A percentile compares a stretch with the other conserved stretches of the same genome.
Evolutionary conservation across 2,113 vertebrate species (phyloP).

Genomic region (Mastomys natalensis): DNA sequence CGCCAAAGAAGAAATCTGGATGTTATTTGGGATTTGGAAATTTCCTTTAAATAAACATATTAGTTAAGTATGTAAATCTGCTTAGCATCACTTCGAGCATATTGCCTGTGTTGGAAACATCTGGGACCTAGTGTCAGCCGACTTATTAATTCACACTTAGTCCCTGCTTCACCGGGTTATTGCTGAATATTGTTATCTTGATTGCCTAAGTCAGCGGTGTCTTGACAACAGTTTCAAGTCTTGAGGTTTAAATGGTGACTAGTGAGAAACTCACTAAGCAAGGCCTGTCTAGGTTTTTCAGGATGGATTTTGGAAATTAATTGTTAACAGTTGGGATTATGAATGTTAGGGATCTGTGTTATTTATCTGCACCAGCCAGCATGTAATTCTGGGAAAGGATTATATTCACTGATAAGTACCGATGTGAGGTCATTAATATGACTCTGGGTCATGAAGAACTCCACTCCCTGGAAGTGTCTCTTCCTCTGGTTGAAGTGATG

Average conservation of each 20-base stretch:
- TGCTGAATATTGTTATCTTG: conserved; percentile 85
- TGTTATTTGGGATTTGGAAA: conserved; percentile 88
- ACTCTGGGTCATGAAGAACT: conserved; percentile 65
- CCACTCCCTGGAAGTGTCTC: conserved; percentile 24
- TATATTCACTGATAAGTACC: conserved; percentile 76
- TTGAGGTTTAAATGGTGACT: conserved; percentile 81
- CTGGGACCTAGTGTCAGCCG: conserved; percentile 85
- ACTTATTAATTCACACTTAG: conserved; percentile 88
- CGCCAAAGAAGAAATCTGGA: conserved; percentile 89
- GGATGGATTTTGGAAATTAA: conserved; percentile 77
- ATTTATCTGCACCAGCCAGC: conserved; percentile 79
- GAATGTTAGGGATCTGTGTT: conserved; percentile 75
- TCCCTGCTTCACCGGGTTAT: conserved; percentile 80
- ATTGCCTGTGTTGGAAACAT: conserved; percentile 87
- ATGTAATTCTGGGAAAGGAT: conserved; percentile 77
- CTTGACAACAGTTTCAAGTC: conserved; percentile 83
- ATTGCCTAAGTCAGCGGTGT: conserved; percentile 87
- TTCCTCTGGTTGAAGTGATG: conserved; percentile 51
- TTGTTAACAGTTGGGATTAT: conserved; percentile 80
- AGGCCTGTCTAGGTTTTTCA: conserved; percentile 60
- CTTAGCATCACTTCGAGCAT: conserved; percentile 87
- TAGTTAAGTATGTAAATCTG: conserved; percentile 91
- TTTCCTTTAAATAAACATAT: conserved; percentile 90
- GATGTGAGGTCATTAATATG: conserved; percentile 69
- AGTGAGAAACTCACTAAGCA: conserved; percentile 23